A percentile compares a stretch with the other conserved stretches of the same genome.
Evolutionary conservation across 2,888 invertebrate species (phyloP).

Genomic region (Epiblema foenella): DNA sequence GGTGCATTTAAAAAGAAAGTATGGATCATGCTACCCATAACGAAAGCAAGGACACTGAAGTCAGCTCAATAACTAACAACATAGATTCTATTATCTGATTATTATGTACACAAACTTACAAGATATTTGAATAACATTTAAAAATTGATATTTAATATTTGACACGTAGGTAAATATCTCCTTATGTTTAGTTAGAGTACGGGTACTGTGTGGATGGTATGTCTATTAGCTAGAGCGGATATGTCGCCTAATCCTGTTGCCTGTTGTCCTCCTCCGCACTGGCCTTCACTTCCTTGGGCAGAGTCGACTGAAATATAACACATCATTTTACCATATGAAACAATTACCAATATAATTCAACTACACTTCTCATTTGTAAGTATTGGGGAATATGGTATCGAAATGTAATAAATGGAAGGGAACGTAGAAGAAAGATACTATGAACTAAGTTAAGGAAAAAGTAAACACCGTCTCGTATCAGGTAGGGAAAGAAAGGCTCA

Average conservation of each 20-base stretch:
- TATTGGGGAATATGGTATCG: no score
- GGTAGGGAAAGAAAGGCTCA: no score
- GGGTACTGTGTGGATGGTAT: slow-evolving; percentile 52
- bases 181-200: slow-evolving; percentile 53
- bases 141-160: slow-evolving; percentile 68
- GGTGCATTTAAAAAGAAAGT: not conserved
- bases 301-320: slow-evolving; percentile 68
- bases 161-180: slow-evolving; percentile 57
- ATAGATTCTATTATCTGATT: slow-evolving; percentile 66
- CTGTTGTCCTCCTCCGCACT: slow-evolving; percentile 75
- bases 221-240: slow-evolving; percentile 60
- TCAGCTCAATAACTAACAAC: slow-evolving; percentile 55
- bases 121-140: slow-evolving; percentile 70
- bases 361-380: not conserved
- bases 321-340: not conserved
- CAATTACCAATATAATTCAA: not conserved
- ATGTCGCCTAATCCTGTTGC: slow-evolving; percentile 72
- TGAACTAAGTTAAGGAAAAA: no score
- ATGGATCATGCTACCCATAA: slow-evolving; percentile 37
- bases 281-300: slow-evolving; percentile 79
- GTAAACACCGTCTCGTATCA: no score
- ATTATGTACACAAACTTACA: slow-evolving; percentile 79
- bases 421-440: no score
- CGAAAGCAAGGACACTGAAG: slow-evolving; percentile 42
- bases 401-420: no score